Conservation (phyloP, 2,797 vertebrate genomes). For the Alauda arvensis region DNA sequence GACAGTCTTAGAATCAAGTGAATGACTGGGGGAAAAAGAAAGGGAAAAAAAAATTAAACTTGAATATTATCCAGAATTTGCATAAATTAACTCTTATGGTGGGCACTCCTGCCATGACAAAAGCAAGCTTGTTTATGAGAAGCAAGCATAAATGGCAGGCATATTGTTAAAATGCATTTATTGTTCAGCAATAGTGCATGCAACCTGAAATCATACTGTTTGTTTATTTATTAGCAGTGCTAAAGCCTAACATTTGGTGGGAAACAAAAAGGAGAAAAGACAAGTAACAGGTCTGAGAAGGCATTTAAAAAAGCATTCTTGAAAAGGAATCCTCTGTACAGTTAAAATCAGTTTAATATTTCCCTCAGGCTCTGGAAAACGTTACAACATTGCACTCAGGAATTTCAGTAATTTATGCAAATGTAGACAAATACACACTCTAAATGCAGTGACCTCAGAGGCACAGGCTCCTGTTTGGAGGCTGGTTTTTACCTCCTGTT, state of each 20-base stretch:
- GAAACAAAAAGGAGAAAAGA: background rate
- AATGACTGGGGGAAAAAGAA: background rate
- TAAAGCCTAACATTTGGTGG: background rate
- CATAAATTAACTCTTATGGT: background rate
- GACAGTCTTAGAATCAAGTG: conserved; percentile 1
- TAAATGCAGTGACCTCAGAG: background rate
- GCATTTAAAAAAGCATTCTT: background rate
- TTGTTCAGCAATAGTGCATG: background rate
- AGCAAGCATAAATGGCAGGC: background rate
- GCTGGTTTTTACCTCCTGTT: background rate
- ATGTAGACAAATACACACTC: background rate
- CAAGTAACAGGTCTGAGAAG: background rate
- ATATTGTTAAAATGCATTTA: background rate
- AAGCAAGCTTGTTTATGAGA: background rate
- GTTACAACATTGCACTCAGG: background rate
- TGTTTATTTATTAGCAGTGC: background rate
- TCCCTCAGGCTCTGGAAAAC: background rate
- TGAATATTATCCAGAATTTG: conserved; percentile 14
- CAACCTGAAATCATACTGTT: background rate
- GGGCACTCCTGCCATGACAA: background rate
- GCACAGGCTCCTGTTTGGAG: background rate
- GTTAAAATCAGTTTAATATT: background rate
- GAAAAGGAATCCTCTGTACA: background rate
- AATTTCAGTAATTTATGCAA: background rate
- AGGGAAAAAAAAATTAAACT: background rate